Base-by-base conservation (phyloP, 1,140 invertebrate species). In the Thaumatotibia leucotreta region DNA sequence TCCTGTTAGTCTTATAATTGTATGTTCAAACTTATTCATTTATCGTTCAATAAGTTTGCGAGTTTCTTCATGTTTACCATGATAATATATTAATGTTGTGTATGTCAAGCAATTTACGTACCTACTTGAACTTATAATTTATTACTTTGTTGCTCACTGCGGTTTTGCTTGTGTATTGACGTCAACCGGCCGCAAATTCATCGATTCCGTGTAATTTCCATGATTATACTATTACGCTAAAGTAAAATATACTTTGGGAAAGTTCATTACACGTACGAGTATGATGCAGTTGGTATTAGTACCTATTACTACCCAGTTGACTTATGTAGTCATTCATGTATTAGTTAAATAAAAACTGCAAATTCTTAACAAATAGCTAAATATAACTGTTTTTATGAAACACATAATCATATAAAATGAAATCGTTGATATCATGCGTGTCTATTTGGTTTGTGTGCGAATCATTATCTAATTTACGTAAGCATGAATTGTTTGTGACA, bases 1-100 rank as follows among this genome's bases (percentile, higher is more conserved):
- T 72, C 74, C 72, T 76, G 72, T 70, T 74, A 33, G 31, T 6
- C 32, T 33, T 2, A 2, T 35, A 35, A 52, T 68, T 68, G 52
- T 11, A 52, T 39, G 5, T 5, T 45, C 27, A 20, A 22, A 52
- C 17, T 33, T 31, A 65, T 65, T 65, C 9, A 58, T 58, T 27
- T 65, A 52, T 32, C 29, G 33, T 45, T 10, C 52, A 29, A 27
- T 27, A 29, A 54, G 52, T n/a, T 27, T 17, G n/a, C 23, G 20
- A 29, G 27, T 58, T 58, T 58, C 14, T 24, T 58, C 14, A 14
- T 58, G 6, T 27, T 27, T 52, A 52, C 49, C 11, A 58, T 11
- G n/a, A n/a, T n/a, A n/a, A n/a, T 17, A 14, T 54, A 54, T 24
- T 29, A 5, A 2, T n/a, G n/a, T 29, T 58, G 14, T 6, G 14